Percentiles rank a stretch among this genome's conserved stretches.
These are phyloP conservation scores for Pterophyllum scalare DNA, from an alignment of 2,113 vertebrate species.

Conservation along the genomic window DNA sequence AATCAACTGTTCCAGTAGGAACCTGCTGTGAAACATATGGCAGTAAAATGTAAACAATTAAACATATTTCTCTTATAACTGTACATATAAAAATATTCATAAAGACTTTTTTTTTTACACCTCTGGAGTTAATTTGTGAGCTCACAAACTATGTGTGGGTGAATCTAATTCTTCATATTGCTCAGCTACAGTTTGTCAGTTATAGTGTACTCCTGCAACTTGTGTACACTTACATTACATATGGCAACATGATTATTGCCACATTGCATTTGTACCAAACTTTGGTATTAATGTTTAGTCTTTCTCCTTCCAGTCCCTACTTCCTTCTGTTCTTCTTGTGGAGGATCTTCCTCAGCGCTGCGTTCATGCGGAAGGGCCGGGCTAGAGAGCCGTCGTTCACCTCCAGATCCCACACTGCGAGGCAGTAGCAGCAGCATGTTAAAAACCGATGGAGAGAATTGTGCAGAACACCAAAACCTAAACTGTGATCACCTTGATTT, in stretches of 20 bases:
- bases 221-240: slow-evolving; percentile 6
- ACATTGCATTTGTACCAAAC: not conserved
- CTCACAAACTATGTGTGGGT: not conserved
- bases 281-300: slow-evolving; percentile 9
- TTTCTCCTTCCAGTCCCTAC: slow-evolving; percentile 1
- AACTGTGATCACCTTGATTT: not conserved
- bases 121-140: not conserved
- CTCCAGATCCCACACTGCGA: slow-evolving; percentile 84
- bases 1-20: slow-evolving; percentile 16
- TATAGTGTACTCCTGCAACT: not conserved
- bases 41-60: not conserved
- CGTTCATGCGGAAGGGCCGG: slow-evolving; percentile 77
- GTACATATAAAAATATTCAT: slow-evolving; percentile 1
- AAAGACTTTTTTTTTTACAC: not conserved
- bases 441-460: not conserved
- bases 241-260: slow-evolving; percentile 6
- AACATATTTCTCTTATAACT: not conserved
- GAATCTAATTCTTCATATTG: not conserved
- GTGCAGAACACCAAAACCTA: not conserved
- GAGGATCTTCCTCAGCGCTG: slow-evolving; percentile 69
- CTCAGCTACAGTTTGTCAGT: not conserved
- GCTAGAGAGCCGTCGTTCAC: slow-evolving; percentile 75
- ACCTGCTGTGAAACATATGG: not conserved
- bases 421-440: slow-evolving; percentile 69
- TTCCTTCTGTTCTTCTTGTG: slow-evolving; percentile 57